Percentiles rank a stretch among this genome's conserved stretches.
Evolutionary conservation across 2,113 vertebrate genomes (phyloP).

Genomic region (Corythaeola cristata): DNA sequence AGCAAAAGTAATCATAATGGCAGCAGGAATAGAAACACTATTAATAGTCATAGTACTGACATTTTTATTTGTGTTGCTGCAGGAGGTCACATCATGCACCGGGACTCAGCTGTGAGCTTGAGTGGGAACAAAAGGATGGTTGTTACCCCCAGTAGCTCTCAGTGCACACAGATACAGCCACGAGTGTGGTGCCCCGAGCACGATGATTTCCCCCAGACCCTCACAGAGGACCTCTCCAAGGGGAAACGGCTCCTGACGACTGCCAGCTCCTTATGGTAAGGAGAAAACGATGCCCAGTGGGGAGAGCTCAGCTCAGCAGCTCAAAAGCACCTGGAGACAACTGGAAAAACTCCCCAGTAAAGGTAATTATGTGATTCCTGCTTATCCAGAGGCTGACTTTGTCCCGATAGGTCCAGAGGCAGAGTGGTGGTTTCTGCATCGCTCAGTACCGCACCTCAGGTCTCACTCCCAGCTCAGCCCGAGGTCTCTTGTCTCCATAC

Average conservation of each 20-base stretch:
- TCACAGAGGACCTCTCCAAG: neutral
- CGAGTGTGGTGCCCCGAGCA: neutral
- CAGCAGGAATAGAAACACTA: conserved; percentile 64
- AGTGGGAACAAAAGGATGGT: neutral
- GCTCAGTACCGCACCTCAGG: neutral
- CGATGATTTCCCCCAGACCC: rapidly evolving
- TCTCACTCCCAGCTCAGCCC: neutral
- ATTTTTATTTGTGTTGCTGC: conserved; percentile 49
- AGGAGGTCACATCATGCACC: neutral
- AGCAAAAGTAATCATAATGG: conserved; percentile 39
- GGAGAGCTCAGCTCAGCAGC: neutral
- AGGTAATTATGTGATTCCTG: neutral
- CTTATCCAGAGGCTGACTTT: neutral
- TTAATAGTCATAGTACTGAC: conserved; percentile 37
- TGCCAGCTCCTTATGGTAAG: neutral
- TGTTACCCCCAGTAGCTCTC: neutral
- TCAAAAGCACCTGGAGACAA: neutral
- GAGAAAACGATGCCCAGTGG: neutral
- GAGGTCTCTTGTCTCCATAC: neutral
- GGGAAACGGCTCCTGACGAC: neutral
- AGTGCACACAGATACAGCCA: neutral
- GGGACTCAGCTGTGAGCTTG: neutral
- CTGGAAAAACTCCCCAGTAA: neutral
- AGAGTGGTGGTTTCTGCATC: neutral
- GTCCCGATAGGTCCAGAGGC: neutral